A percentile compares a stretch with the other conserved stretches of the same genome.
These are phyloP conservation scores for Crotalus tigris DNA, from an alignment of 2,113 vertebrate species.

Conservation along the genomic window DNA sequence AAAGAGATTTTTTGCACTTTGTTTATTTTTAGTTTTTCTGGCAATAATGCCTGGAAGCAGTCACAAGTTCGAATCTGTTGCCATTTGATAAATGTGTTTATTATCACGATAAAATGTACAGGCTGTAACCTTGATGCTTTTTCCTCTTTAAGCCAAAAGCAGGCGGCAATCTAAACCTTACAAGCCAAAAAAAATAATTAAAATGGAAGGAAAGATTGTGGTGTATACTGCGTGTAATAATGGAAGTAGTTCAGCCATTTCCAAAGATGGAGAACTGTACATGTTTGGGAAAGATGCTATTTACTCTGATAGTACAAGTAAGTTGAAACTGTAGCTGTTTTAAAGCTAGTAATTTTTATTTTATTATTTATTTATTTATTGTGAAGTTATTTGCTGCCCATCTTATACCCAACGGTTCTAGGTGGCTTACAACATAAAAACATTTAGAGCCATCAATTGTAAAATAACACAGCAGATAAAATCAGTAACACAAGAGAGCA, in stretches of 20 bases:
- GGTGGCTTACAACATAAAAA: too few species aligned
- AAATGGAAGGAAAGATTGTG: constrained; percentile 94
- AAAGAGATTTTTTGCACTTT: not conserved
- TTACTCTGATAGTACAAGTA: constrained; percentile 97
- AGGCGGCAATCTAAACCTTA: constrained; percentile 96
- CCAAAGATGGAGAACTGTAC: constrained; percentile 98
- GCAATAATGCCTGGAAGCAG: not conserved
- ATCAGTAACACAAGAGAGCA: too few species aligned
- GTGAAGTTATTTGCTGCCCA: too few species aligned
- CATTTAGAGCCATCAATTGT: too few species aligned
- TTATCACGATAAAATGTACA: not conserved
- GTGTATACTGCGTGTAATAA: constrained; percentile 95
- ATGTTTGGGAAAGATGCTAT: constrained; percentile 99
- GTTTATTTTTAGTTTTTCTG: not conserved
- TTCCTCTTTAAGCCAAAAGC: constrained; percentile 84
- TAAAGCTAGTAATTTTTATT: constrained; percentile 5
- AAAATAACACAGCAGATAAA: too few species aligned
- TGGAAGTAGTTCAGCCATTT: constrained; percentile 96
- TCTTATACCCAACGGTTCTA: too few species aligned
- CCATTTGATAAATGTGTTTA: not conserved
- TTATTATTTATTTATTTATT: too few species aligned
- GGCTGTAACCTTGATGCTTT: not conserved
- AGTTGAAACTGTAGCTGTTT: constrained; percentile 58
- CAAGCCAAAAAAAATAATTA: constrained; percentile 99
- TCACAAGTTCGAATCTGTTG: not conserved